These are phyloP conservation scores for Glomeris maerens DNA, from an alignment of 1,140 invertebrate species.

Conservation along the genomic window DNA sequence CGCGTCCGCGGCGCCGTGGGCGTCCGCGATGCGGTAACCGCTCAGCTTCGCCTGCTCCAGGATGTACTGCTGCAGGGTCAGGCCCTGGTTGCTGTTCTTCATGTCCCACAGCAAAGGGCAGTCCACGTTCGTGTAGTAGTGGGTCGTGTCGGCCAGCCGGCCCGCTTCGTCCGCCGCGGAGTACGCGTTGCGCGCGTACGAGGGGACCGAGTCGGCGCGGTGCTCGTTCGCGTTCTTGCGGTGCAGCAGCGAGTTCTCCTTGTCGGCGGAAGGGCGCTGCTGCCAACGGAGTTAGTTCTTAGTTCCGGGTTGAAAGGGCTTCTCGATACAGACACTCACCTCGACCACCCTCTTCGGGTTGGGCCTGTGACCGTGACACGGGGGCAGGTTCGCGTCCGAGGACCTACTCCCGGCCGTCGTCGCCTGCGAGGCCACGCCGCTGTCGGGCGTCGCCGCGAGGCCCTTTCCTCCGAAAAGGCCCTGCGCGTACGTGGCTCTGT, in stretches of 20 bases:
- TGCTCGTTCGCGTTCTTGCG: conserved; percentile 10
- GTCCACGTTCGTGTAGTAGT: conserved; percentile 57
- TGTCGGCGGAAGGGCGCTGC: conserved; percentile 4
- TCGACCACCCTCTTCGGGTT: not conserved
- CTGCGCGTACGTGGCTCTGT: too few relatives aligned
- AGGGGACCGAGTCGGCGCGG: conserved; percentile 2
- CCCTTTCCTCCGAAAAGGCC: too few relatives aligned
- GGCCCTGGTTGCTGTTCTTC: conserved; percentile 39
- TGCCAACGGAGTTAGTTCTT: too few relatives aligned
- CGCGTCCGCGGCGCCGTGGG: conserved; percentile 14
- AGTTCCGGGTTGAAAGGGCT: too few relatives aligned
- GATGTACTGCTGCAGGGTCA: conserved; percentile 75
- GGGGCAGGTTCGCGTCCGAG: not conserved
- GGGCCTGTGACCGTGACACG: not conserved
- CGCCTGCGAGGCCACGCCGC: not conserved
- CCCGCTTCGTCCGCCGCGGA: not conserved
- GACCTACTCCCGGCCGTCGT: not conserved
- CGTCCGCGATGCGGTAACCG: conserved; percentile 8
- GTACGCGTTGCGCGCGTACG: conserved; percentile 3
- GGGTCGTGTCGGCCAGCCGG: conserved; percentile 21
- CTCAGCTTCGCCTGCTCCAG: conserved; percentile 49
- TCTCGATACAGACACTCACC: too few relatives aligned
- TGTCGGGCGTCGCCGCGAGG: too few relatives aligned
- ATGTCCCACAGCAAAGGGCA: conserved; percentile 30
- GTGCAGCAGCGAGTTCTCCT: conserved; percentile 12